phyloP scores from a whole-genome alignment of 2,797 vertebrate species.

The Lepus townsendii region DNA sequence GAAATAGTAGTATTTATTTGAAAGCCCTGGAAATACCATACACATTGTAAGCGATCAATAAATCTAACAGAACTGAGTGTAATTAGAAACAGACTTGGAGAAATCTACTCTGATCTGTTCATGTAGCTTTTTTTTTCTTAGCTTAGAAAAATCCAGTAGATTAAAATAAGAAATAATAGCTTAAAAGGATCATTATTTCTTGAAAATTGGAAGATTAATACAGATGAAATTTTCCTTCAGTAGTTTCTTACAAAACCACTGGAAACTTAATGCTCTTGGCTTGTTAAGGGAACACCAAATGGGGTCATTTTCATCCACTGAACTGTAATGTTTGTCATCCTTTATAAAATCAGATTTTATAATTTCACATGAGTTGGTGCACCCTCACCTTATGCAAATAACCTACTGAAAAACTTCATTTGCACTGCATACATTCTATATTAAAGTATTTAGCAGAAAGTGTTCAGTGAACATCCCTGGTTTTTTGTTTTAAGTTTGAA shows the following conservation, averaged over 20 bases:
- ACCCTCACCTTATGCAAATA: constrained; percentile 41
- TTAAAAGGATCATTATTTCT: constrained; percentile 33
- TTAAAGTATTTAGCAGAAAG: neutral
- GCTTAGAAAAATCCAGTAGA: constrained; percentile 30
- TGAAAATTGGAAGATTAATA: constrained; percentile 58
- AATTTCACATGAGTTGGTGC: neutral
- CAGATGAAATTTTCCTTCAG: constrained; percentile 23
- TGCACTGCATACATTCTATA: constrained; percentile 4
- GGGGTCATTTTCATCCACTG: constrained; percentile 16
- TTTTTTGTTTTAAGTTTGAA: constrained; percentile 20
- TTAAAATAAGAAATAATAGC: constrained; percentile 49
- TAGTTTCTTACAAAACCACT: constrained; percentile 57
- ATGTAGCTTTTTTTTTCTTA: constrained; percentile 6
- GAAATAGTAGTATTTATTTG: constrained; percentile 23
- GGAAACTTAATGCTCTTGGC: constrained; percentile 36
- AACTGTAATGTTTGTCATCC: neutral
- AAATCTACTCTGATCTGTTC: constrained; percentile 36
- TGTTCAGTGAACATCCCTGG: neutral
- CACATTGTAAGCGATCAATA: constrained; percentile 13
- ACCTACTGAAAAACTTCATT: neutral
- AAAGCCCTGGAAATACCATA: constrained; percentile 57
- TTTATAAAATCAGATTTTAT: constrained; percentile 17
- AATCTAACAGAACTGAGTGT: constrained; percentile 12
- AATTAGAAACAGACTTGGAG: constrained; percentile 67
- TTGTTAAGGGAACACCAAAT: neutral